phyloP scores from a whole-genome alignment of 2,888 invertebrate species.

The Phrixothrix hirtus region DNA sequence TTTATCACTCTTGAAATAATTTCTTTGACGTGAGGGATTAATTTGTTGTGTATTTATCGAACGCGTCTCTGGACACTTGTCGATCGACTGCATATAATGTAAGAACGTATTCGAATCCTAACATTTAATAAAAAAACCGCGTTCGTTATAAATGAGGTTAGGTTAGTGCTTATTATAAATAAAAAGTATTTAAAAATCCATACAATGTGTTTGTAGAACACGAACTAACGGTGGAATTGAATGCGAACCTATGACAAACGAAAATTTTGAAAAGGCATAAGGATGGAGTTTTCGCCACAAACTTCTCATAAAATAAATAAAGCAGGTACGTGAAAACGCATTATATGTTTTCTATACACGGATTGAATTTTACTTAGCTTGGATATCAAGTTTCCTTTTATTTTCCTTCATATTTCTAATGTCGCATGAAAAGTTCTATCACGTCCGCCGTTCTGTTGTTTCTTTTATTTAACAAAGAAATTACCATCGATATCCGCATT shows the following conservation, averaged over 20 bases:
- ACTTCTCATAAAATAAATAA: not conserved
- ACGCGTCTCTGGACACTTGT: too few relatives aligned
- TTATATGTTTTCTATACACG: not conserved
- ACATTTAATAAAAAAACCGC: too few relatives aligned
- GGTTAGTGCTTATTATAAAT: too few relatives aligned
- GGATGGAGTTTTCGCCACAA: not conserved
- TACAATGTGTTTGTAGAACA: too few relatives aligned
- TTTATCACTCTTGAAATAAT: slow-evolving; percentile 1
- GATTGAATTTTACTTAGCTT: not conserved
- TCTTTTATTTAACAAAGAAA: not conserved
- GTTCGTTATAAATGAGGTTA: too few relatives aligned
- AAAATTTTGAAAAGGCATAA: not conserved
- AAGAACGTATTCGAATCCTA: too few relatives aligned
- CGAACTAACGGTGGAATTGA: too few relatives aligned
- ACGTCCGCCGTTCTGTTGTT: not conserved
- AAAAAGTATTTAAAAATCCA: too few relatives aligned
- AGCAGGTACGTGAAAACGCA: not conserved
- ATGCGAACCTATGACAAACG: not conserved
- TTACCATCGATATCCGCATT: too few relatives aligned
- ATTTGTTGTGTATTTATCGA: too few relatives aligned
- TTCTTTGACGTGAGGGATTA: not conserved
- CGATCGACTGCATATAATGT: too few relatives aligned
- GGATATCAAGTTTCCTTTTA: not conserved
- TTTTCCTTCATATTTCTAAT: not conserved
- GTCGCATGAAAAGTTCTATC: not conserved